These are phyloP conservation scores for Yasuhikotakia modesta DNA, from an alignment of 2,797 vertebrate species.

Conservation along the genomic window DNA sequence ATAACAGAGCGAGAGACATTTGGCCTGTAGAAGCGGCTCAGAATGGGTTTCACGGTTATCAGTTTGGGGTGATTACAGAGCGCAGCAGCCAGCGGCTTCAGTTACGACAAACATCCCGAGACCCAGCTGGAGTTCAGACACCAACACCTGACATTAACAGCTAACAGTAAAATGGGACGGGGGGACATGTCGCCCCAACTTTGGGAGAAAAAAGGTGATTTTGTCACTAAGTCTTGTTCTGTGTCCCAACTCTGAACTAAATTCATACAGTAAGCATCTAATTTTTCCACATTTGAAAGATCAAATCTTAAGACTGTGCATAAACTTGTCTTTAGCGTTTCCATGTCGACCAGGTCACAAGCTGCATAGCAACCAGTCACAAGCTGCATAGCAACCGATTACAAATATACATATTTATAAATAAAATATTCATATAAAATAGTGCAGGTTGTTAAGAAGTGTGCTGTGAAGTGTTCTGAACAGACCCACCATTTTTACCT, in stretches of 20 bases:
- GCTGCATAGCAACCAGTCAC: too few species aligned
- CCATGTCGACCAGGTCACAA: neutral
- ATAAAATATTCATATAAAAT: too few species aligned
- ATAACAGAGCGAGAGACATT: slow-evolving; percentile 25
- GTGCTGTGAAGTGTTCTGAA: neutral
- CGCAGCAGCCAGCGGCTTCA: slow-evolving; percentile 46
- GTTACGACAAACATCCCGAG: slow-evolving; percentile 51
- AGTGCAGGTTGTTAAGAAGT: neutral
- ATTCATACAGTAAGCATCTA: too few species aligned
- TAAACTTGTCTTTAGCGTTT: neutral
- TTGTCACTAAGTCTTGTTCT: too few species aligned
- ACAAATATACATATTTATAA: neutral
- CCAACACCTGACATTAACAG: slow-evolving; percentile 16
- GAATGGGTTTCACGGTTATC: slow-evolving; percentile 54
- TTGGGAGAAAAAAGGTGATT: neutral
- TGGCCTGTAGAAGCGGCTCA: slow-evolving; percentile 31
- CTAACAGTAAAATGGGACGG: neutral
- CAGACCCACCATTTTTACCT: neutral
- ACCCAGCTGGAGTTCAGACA: slow-evolving; percentile 5
- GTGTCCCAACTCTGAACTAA: too few species aligned
- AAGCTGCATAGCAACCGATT: neutral
- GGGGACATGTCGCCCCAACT: neutral
- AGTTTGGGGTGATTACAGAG: slow-evolving; percentile 51
- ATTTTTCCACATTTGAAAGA: neutral
- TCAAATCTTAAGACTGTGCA: neutral